phyloP scores from a whole-genome alignment of 2,113 vertebrate species.

The Tetrao urogallus region DNA sequence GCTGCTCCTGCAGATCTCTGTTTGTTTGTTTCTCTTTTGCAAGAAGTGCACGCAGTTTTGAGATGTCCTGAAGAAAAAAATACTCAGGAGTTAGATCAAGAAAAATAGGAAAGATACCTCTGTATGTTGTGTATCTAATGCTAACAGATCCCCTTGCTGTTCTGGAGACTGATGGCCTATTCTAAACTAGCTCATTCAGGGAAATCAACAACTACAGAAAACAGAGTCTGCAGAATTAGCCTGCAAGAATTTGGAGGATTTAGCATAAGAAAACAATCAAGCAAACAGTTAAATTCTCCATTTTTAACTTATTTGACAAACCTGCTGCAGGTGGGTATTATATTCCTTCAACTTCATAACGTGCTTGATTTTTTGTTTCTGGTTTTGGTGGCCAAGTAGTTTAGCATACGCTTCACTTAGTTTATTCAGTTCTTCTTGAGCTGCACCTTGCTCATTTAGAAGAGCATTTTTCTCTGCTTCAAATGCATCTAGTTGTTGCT shows the following conservation, averaged over 20 bases:
- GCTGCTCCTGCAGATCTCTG: slow-evolving; percentile 80
- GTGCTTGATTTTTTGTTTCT: slow-evolving; percentile 97
- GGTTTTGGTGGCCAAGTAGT: slow-evolving; percentile 95
- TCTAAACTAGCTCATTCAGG: not conserved
- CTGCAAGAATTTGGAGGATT: not conserved
- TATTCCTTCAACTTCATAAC: slow-evolving; percentile 95
- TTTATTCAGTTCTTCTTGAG: slow-evolving; percentile 91
- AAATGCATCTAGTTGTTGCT: slow-evolving; percentile 93
- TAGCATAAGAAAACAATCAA: not conserved
- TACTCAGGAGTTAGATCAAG: not conserved
- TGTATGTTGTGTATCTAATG: not conserved
- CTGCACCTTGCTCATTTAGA: slow-evolving; percentile 87
- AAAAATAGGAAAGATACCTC: not conserved
- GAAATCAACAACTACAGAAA: not conserved
- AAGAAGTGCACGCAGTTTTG: slow-evolving; percentile 82
- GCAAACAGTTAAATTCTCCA: fast-evolving
- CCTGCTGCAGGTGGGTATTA: slow-evolving; percentile 89
- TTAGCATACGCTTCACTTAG: slow-evolving; percentile 89
- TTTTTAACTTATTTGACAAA: slow-evolving; percentile 60
- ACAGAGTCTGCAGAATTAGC: not conserved
- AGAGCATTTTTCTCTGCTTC: slow-evolving; percentile 88
- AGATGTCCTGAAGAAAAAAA: slow-evolving; percentile 81
- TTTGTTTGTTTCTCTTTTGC: slow-evolving; percentile 80
- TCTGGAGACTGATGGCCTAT: not conserved
- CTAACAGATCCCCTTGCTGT: not conserved